Base-by-base conservation (phyloP, 1,140 invertebrate genomes). In the Watersipora subatra region DNA sequence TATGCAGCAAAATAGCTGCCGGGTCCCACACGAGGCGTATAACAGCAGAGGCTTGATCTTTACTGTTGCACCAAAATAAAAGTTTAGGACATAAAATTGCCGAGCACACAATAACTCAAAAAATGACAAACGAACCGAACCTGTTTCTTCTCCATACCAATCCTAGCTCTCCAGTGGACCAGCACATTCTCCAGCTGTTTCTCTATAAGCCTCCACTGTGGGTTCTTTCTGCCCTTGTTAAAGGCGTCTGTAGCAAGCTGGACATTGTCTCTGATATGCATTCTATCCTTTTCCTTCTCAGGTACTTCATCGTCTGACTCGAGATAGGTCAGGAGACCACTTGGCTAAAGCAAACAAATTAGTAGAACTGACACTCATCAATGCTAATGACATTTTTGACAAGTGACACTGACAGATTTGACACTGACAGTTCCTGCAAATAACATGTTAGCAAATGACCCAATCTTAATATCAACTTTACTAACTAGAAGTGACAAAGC, bases 201-300 rank as follows among this genome's bases (percentile, higher is more conserved):
- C 73, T 86, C 84, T 27, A 85, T 71, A 57, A 82, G 73, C 58
- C 80, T 74, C 68, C 79, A 74, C 27, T 83, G 75, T 28, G 73
- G 72, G 63, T 81, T 81, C 56, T 73, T 73, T 71, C 73, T 74
- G 59, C 74, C 73, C 64, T 78, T 78, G 63, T 78, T 76, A 22
- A 28, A 59, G 17, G 22, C 22, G 22, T 59, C 58, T 24, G 89
- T 88, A 64, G 94, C 95, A 68, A 97, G 86, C 80, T 94, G 91
- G 67, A 99, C 83, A 84, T 97, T 99, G 80, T 98, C 93, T 66
- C 96, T 82, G 66, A 88, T 86, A 73, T 91, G 87, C 2, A 95
- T 80, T 66, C 85, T 83, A 70, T 92, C 89, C 68, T 88, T 86
- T 69, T 88, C 85, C 69, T 83, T 81, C 68, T 87, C 86, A 0